Percentiles rank a stretch among this genome's conserved stretches.
Conservation (phyloP, 2,797 vertebrate species). For the Philypnodon macrostomus region DNA sequence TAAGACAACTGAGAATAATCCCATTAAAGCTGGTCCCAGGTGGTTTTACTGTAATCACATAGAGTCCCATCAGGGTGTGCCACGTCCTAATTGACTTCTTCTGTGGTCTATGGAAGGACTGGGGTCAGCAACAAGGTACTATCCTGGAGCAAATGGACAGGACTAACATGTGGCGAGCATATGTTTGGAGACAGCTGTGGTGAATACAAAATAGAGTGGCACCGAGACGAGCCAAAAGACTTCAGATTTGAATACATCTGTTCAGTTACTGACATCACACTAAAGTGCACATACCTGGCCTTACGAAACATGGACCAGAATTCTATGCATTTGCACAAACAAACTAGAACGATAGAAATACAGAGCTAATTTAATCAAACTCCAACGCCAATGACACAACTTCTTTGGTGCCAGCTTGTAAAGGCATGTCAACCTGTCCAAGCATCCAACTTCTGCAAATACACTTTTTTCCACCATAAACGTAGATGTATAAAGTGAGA, state of each 20-base stretch:
- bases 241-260: slow-evolving; percentile 3
- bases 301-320: neutral
- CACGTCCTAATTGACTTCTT: slow-evolving; percentile 21
- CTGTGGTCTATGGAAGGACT: neutral
- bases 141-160: slow-evolving; percentile 15
- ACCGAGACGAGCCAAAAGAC: slow-evolving; percentile 3
- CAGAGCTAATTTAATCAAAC: too few relatives aligned
- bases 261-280: slow-evolving; percentile 1
- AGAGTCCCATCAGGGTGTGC: slow-evolving; percentile 29
- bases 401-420: too few relatives aligned
- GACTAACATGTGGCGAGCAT: slow-evolving; percentile 32
- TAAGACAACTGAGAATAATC: slow-evolving; percentile 52
- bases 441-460: too few relatives aligned
- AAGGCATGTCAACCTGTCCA: too few relatives aligned
- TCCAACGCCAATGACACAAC: too few relatives aligned
- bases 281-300: neutral
- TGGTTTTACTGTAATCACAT: slow-evolving; percentile 59
- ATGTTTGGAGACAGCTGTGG: slow-evolving; percentile 25
- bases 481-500: too few relatives aligned
- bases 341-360: too few relatives aligned
- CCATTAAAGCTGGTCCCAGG: slow-evolving; percentile 40
- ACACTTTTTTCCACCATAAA: too few relatives aligned
- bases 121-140: slow-evolving; percentile 16
- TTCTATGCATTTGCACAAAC: too few relatives aligned
- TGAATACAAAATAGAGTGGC: slow-evolving; percentile 17